Percentiles rank a stretch among this genome's conserved stretches.
Conservation (phyloP, 2,888 invertebrate genomes). For the Pseudococcus viburni region DNA sequence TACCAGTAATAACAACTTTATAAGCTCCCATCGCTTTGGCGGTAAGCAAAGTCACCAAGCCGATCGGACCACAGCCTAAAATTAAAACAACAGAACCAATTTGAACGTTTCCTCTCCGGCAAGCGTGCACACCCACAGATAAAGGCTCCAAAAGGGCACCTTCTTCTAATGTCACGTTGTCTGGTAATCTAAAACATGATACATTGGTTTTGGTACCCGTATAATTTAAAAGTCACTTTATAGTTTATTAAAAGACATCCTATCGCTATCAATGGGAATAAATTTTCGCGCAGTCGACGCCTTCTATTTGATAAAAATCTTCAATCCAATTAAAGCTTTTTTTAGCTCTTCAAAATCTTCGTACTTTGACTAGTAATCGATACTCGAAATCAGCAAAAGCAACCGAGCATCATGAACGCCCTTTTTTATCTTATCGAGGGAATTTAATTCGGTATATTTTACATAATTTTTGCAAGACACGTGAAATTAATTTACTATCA, state of each 20-base stretch:
- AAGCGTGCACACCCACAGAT: conserved; percentile 94
- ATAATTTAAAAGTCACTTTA: neutral
- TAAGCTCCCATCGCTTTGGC: conserved; percentile 90
- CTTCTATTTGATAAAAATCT: neutral
- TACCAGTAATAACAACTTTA: conserved; percentile 84
- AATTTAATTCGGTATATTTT: neutral
- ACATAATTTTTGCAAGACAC: neutral
- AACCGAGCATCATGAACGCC: neutral
- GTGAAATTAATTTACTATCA: neutral
- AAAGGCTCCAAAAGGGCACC: conserved; percentile 94
- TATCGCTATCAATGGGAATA: too few species aligned
- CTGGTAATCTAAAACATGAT: conserved; percentile 80
- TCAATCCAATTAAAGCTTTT: neutral
- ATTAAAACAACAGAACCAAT: conserved; percentile 82
- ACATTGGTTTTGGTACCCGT: neutral
- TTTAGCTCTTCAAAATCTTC: neutral
- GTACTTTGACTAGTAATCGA: neutral
- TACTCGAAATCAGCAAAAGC: neutral
- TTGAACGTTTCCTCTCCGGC: conserved; percentile 84
- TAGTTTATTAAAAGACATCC: too few species aligned
- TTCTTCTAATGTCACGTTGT: conserved; percentile 91
- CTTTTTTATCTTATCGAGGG: neutral
- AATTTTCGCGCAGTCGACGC: neutral
- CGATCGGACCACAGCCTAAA: conserved; percentile 91
- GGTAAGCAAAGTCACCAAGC: conserved; percentile 83